Percentiles rank a stretch among this genome's conserved stretches.
phyloP scores from a whole-genome alignment of 2,888 invertebrate species.

The Sclerodermus sp. region DNA sequence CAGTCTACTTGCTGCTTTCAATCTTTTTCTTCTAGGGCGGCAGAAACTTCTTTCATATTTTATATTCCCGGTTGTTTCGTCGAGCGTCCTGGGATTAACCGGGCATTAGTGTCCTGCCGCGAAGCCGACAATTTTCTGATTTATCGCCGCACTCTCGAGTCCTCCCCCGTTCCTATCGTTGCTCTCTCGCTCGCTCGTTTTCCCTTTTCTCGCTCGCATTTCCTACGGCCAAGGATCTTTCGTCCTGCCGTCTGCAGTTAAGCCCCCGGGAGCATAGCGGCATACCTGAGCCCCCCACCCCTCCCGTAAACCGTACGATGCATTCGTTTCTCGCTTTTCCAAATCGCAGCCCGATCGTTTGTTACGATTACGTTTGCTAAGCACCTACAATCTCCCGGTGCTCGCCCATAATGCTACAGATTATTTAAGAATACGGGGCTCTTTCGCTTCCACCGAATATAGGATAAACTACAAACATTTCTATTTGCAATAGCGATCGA shows the following conservation, averaged over 20 bases:
- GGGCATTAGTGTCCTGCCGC: conserved; percentile 22
- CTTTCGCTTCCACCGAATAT: no score
- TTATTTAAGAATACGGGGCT: no score
- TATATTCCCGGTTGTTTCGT: conserved; percentile 22
- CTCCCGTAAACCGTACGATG: not conserved
- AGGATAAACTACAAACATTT: no score
- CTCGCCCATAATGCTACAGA: not conserved
- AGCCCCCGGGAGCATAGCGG: no score
- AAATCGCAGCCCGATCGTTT: not conserved
- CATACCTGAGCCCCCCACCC: not conserved
- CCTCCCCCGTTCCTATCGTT: not conserved
- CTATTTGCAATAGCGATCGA: no score
- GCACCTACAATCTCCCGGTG: not conserved
- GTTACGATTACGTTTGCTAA: not conserved
- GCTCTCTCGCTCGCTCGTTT: not conserved
- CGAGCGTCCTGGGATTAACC: conserved; percentile 22
- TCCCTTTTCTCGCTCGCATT: not conserved
- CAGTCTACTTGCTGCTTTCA: conserved; percentile 1
- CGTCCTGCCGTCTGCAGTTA: no score
- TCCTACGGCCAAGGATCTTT: no score
- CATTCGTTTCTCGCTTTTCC: not conserved
- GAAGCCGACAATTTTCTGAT: conserved; percentile 23
- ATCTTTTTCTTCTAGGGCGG: conserved; percentile 2
- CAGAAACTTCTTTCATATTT: conserved; percentile 29
- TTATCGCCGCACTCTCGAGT: conserved; percentile 16